Conservation (phyloP, 30 jellyfish, hydroid and myxozoan species). For the Chrysaora quinquecirrha region DNA sequence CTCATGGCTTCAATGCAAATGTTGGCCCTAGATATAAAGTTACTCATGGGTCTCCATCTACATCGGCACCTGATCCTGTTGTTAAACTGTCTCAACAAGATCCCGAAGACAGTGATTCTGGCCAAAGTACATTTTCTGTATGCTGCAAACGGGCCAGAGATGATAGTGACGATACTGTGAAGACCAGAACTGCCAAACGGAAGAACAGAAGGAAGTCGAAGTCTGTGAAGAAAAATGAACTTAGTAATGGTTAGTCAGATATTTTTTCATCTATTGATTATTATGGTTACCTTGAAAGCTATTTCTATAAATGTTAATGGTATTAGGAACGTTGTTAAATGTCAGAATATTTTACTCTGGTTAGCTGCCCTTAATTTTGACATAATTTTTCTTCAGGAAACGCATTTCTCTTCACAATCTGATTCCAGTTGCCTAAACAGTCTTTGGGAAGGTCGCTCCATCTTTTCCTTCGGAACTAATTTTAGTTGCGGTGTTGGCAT, state of each 20-base stretch:
- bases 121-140: too few relatives aligned
- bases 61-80: neutral
- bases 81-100: too few relatives aligned
- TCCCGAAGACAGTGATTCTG: too few relatives aligned
- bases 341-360: neutral
- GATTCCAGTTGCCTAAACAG: neutral
- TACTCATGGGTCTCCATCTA: neutral
- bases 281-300: neutral
- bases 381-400: slow-evolving; percentile 5
- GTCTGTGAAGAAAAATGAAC: neutral
- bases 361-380: neutral
- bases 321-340: neutral
- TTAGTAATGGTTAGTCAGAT: too few relatives aligned
- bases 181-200: neutral
- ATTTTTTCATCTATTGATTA: too few relatives aligned
- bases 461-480: neutral
- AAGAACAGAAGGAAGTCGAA: neutral
- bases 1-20: neutral
- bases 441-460: neutral
- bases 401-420: neutral
- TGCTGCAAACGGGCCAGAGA: too few relatives aligned
- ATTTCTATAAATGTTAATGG: neutral
- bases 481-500: neutral
- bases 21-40: neutral
- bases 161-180: neutral